These are phyloP conservation scores for Kuschelorhynchus macadamiae DNA, from an alignment of 2,888 invertebrate species.

Conservation along the genomic window DNA sequence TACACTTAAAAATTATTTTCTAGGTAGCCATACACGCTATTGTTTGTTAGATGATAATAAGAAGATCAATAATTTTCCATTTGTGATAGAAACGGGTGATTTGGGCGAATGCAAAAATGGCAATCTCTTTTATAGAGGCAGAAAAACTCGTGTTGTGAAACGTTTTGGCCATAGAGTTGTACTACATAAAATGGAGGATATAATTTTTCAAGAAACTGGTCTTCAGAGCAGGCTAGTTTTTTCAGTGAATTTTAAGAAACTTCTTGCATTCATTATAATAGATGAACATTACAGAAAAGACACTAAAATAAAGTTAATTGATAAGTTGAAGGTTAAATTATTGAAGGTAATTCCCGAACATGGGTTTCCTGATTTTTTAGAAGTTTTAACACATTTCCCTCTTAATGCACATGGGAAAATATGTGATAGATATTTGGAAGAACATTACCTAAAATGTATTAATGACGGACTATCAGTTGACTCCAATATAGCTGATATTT, in stretches of 20 bases:
- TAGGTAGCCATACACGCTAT: slow-evolving; percentile 69
- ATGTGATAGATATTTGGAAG: slow-evolving; percentile 69
- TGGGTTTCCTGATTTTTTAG: slow-evolving; percentile 75
- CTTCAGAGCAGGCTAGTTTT: slow-evolving; percentile 73
- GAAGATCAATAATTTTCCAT: background rate
- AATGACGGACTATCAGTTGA: background rate
- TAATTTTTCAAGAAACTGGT: slow-evolving; percentile 68
- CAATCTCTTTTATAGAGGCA: slow-evolving; percentile 75
- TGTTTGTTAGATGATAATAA: slow-evolving; percentile 69
- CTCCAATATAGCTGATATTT: slow-evolving; percentile 25
- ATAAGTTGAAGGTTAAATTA: slow-evolving; percentile 61
- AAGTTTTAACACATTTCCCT: slow-evolving; percentile 74
- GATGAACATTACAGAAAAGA: slow-evolving; percentile 49
- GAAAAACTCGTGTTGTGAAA: slow-evolving; percentile 81
- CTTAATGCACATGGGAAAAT: slow-evolving; percentile 81
- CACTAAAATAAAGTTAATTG: slow-evolving; percentile 51
- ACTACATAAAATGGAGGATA: slow-evolving; percentile 72
- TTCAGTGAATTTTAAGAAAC: slow-evolving; percentile 68
- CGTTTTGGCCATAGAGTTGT: slow-evolving; percentile 82
- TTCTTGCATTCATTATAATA: slow-evolving; percentile 71
- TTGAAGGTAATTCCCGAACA: slow-evolving; percentile 64
- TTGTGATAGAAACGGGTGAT: slow-evolving; percentile 77
- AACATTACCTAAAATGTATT: slow-evolving; percentile 64
- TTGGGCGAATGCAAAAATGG: slow-evolving; percentile 72
- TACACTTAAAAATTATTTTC: slow-evolving; percentile 9